Evolutionary conservation across 2,113 vertebrate species (phyloP).

Genomic region (Terrapene triunguis): DNA sequence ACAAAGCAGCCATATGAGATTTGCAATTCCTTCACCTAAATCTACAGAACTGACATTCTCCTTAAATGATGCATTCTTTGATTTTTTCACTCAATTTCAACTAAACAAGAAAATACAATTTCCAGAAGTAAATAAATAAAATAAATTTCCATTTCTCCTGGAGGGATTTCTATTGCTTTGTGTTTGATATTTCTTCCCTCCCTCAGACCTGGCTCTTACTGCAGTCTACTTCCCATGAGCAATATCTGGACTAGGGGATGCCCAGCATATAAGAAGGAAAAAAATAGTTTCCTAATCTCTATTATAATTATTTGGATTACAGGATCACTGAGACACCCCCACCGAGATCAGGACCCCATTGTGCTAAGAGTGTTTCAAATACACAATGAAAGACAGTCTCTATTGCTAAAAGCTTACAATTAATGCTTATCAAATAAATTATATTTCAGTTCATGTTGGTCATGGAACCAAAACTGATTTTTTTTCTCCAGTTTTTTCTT

Average conservation of each 20-base stretch:
- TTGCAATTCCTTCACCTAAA: not conserved
- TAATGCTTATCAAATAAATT: not conserved
- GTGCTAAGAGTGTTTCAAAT: not conserved
- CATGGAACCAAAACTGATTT: not conserved
- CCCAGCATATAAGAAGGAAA: not conserved
- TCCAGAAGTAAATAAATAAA: not conserved
- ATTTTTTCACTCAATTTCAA: not conserved
- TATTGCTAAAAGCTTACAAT: not conserved
- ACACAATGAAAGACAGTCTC: not conserved
- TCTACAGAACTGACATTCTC: not conserved
- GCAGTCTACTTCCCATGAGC: not conserved
- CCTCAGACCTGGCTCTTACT: not conserved
- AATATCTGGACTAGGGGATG: not conserved
- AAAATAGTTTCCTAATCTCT: not conserved
- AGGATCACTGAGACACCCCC: not conserved
- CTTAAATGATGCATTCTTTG: not conserved
- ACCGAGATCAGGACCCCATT: not conserved
- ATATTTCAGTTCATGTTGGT: not conserved
- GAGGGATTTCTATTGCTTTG: not conserved
- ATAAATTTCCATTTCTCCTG: slow-evolving; percentile 17
- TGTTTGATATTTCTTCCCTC: not conserved
- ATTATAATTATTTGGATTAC: not conserved
- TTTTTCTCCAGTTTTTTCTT: not conserved
- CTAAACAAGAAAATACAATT: slow-evolving; percentile 39
- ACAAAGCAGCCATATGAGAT: not conserved